These are phyloP conservation scores for Elgonia sp. DNA, from an alignment of 2,888 invertebrate genomes.

Conservation along the genomic window DNA sequence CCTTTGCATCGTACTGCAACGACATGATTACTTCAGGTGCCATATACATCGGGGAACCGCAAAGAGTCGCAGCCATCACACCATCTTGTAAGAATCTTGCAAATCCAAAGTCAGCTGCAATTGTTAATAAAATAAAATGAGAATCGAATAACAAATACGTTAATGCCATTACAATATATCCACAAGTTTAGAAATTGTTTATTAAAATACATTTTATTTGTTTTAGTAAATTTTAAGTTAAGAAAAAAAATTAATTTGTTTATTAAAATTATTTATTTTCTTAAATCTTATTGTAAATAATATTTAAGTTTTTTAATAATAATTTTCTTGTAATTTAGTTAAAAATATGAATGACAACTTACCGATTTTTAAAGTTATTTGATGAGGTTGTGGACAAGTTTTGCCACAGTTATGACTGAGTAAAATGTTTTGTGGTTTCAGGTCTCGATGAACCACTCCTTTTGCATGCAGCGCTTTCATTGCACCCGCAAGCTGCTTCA, in stretches of 20 bases:
- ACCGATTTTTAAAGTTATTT: conserved; percentile 98
- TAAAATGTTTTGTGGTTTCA: conserved; percentile 99
- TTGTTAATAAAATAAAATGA: neutral
- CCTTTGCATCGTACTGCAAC: conserved; percentile 98
- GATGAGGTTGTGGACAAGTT: conserved; percentile 91
- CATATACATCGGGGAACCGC: conserved; percentile 99
- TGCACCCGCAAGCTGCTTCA: conserved; percentile 98
- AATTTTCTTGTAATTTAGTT: neutral
- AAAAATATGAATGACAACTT: conserved; percentile 79
- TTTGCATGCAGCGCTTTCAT: conserved; percentile 99
- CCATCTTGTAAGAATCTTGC: conserved; percentile 99
- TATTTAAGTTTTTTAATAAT: neutral
- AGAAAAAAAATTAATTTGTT: too few species aligned
- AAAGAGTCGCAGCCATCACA: conserved; percentile 99
- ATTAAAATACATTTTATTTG: too few species aligned
- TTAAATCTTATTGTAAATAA: too few species aligned
- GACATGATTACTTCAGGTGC: conserved; percentile 99
- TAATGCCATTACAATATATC: neutral
- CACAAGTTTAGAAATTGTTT: too few species aligned
- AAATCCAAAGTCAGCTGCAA: conserved; percentile 98
- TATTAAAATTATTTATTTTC: too few species aligned
- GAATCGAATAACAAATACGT: neutral
- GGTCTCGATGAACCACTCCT: conserved; percentile 99
- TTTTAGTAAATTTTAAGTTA: too few species aligned
- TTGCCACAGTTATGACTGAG: conserved; percentile 94